A percentile compares a stretch with the other conserved stretches of the same genome.
Conservation (phyloP, 1,140 invertebrate genomes). For the Drosophila nannoptera region DNA sequence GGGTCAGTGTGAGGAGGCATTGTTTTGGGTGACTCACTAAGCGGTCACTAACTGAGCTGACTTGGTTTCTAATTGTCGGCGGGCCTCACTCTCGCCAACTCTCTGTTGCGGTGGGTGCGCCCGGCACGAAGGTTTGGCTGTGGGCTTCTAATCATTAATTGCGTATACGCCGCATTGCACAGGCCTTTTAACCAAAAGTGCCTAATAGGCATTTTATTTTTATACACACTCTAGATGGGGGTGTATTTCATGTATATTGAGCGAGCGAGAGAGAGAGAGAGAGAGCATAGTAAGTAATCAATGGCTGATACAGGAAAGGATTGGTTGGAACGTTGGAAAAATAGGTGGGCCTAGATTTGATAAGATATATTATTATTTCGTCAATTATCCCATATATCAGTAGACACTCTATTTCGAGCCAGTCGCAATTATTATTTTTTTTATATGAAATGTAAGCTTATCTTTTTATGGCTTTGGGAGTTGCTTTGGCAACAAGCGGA, state of each 20-base stretch:
- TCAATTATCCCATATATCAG: background rate
- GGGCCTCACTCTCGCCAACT: background rate
- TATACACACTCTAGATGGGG: slow-evolving; percentile 14
- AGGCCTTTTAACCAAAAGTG: slow-evolving; percentile 39
- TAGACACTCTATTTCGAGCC: slow-evolving; percentile 5
- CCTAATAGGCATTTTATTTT: slow-evolving; percentile 37
- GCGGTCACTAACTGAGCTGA: slow-evolving; percentile 48
- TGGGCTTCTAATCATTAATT: slow-evolving; percentile 43
- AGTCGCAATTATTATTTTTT: background rate
- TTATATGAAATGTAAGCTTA: background rate
- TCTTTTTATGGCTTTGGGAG: slow-evolving; percentile 39
- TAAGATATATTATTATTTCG: background rate
- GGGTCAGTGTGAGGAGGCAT: slow-evolving; percentile 47
- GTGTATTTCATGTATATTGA: slow-evolving; percentile 22
- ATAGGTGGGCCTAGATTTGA: too few species aligned
- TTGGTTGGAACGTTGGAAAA: background rate
- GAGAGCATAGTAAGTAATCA: background rate
- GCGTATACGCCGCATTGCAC: slow-evolving; percentile 40
- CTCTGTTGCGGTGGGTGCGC: slow-evolving; percentile 29
- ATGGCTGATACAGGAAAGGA: background rate
- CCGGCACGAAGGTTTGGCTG: slow-evolving; percentile 34
- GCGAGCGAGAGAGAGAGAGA: too few species aligned
- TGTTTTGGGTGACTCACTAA: slow-evolving; percentile 54
- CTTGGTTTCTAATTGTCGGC: slow-evolving; percentile 64
- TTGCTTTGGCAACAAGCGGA: slow-evolving; percentile 52